Evolutionary conservation across 1,140 invertebrate species (phyloP).

Genomic region (Mya arenaria): DNA sequence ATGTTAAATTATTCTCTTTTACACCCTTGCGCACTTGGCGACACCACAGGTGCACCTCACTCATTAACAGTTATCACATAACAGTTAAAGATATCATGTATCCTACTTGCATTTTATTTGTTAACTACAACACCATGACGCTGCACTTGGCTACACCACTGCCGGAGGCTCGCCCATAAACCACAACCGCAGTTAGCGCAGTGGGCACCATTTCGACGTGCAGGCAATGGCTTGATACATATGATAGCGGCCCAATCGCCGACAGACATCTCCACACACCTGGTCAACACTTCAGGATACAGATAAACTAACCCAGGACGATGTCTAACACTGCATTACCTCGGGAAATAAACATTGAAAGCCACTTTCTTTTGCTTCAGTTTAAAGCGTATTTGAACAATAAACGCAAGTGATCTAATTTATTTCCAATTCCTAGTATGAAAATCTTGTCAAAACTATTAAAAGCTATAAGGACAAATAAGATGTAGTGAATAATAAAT

Average conservation of each 20-base stretch:
- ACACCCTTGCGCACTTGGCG: too few species aligned
- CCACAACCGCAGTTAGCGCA: neutral
- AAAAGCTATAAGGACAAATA: neutral
- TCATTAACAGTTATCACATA: too few species aligned
- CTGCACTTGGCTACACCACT: too few species aligned
- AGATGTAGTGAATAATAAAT: neutral
- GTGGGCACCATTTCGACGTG: neutral
- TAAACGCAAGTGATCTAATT: neutral
- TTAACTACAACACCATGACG: too few species aligned
- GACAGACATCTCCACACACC: slow-evolving; percentile 40
- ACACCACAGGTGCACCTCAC: too few species aligned
- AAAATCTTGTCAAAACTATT: neutral
- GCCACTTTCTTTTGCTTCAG: neutral
- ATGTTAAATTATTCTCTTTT: too few species aligned
- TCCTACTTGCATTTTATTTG: too few species aligned
- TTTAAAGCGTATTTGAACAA: neutral
- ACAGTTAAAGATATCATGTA: too few species aligned
- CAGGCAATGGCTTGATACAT: neutral
- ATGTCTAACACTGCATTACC: neutral
- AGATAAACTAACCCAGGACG: slow-evolving; percentile 15
- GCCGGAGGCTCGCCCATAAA: neutral
- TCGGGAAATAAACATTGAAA: neutral
- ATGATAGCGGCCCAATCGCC: neutral
- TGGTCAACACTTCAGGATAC: slow-evolving; percentile 18
- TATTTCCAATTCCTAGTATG: neutral